Evolutionary conservation across 2,888 invertebrate genomes (phyloP), one percentile per base, ranked within the genome.

Genomic region (Mythimna loreyi): DNA sequence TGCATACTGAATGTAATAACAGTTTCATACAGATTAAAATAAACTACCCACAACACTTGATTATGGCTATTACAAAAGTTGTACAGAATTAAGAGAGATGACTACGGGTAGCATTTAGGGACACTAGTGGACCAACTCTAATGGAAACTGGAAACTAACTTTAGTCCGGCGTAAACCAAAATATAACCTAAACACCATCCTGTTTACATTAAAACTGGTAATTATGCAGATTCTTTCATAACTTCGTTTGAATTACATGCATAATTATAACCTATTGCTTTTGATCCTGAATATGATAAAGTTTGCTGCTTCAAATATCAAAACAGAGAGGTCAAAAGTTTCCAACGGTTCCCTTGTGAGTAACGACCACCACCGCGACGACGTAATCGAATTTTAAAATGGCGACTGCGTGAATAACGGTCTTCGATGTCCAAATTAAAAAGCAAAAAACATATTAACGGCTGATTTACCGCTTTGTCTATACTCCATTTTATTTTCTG

Each of bases 81-180:
- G 61, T 56, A 63, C 62, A 59, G 80, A 81, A 83, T 85, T 82
- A 84, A 78, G 83, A 84, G 81, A 80, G 77, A 86, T 86, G 83
- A 76, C 77, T 78, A 68, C 77, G 68, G 40, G 67, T 65, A 80
- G 76, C 67, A 84, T 79, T 74, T 60, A 53, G 75, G 74, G 72
- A 77, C 76, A 81, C 74, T 75, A 56, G 75, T 56, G 75, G 68
- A 63, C 80, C 64, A 86, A 86, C 85, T 85, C 63, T 85, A 86
- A 85, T 87, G 82, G 71, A 80, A 85, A 83, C 85, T 83, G 72
- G 25, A 72, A 86, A 84, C 85, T 82, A 83, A 86, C 80, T 87
- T 83, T 64, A 62, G 58, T 62, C 40, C 58, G 45, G 40, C 49
- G 56, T 70, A 61, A 60, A 78, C 67, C 73, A 80, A 82, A 85